Evolutionary conservation across 2,113 vertebrate genomes (phyloP), one percentile per base, ranked within the genome.

Genomic region (Leptocoma aspasia): DNA sequence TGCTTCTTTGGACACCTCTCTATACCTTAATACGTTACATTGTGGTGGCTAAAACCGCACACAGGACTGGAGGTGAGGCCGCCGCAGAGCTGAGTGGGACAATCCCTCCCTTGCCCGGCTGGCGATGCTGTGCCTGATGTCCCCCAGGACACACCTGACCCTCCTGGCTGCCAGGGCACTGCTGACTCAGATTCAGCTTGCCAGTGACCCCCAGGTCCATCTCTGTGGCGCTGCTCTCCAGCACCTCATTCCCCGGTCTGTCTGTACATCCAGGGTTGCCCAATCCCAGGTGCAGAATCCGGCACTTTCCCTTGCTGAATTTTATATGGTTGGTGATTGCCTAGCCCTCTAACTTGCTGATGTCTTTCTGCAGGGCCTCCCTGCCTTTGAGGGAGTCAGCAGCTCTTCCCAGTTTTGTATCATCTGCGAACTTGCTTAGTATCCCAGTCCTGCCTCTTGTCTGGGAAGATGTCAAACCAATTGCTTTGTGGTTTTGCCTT

Each of bases 31-130:
- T 27, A 6, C 27, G 31, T 52, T 44, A 41, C 3, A 20, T 4
- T 56, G 15, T 41, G 21, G 16, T 53, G 8, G 3, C 33, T 7
- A 49, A 59, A 71, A 44, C 47, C 1, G 3, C 56, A 13, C 4
- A 1, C 4, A 31, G 3, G 0, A 15, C 2, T 39, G 2, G 4
- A 56, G 23, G 23, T n/a, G 49, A 73, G 37, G 37, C 45, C 0
- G 0, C 4, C 37, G n/a, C 78, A 45, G 45, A 50, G 79, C 45
- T 27, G 57, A 35, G 49, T 3, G 0, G 37, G 41, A 27, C 59
- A 73, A 19, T 47, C 59, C 28, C 49, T 56, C n/a, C 59, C 19
- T 10, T 56, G 49, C 23, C 59, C 0, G 0, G n/a, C 82, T 45
- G 68, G 37, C 0, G 2, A 17, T 37, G 68, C 81, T 54, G 59